These are phyloP conservation scores for Rutilus rutilus DNA, from an alignment of 2,113 vertebrate species.

Conservation along the genomic window DNA sequence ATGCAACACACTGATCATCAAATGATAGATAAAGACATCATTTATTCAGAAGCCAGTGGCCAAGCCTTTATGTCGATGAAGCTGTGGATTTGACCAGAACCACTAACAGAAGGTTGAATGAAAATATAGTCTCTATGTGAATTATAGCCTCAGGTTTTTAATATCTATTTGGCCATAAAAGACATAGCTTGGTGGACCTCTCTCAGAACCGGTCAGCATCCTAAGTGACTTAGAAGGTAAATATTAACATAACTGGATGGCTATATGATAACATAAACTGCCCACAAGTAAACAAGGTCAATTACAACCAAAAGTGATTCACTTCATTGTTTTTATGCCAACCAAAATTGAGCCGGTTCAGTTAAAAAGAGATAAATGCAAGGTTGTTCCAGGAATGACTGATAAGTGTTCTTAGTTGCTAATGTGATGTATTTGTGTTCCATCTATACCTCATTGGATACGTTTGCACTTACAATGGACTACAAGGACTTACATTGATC, in stretches of 20 bases:
- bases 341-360: background rate
- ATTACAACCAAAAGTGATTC: background rate
- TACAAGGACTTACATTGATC: background rate
- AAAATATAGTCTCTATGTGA: background rate
- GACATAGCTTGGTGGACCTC: background rate
- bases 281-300: background rate
- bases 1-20: conserved; percentile 4
- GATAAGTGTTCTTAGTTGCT: no score
- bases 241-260: background rate
- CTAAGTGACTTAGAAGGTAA: background rate
- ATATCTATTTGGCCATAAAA: background rate
- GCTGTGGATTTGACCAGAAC: background rate
- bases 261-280: background rate
- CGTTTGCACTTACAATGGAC: background rate
- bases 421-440: background rate
- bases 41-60: background rate
- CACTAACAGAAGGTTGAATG: background rate
- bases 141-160: background rate
- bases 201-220: background rate
- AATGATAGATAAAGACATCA: background rate
- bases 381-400: background rate
- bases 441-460: background rate
- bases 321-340: background rate
- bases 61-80: conserved; percentile 7
- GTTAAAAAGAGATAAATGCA: background rate